Percentiles rank a stretch among this genome's conserved stretches.
Conservation (phyloP, 2,888 invertebrate genomes). For the Sepiola atlantica region DNA sequence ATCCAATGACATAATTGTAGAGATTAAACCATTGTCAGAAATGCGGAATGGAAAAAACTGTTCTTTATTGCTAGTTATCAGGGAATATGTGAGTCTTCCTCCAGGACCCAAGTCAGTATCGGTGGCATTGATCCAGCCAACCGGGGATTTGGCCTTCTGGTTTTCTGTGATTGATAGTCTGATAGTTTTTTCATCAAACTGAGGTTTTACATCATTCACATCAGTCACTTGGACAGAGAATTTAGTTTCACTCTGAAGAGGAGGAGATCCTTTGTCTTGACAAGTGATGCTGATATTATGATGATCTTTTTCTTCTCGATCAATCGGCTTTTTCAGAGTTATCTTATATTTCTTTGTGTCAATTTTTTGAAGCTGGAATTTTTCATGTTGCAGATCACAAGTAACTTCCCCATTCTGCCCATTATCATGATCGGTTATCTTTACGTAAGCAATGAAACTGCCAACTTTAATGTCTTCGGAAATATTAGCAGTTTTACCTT, state of each 20-base stretch:
- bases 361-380: not conserved
- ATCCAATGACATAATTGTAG: not conserved
- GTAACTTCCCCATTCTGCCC: not conserved
- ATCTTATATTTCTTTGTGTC: not conserved
- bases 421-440: not conserved
- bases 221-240: not conserved
- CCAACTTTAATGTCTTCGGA: not conserved
- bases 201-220: not conserved
- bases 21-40: not conserved
- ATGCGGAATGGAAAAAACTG: not conserved
- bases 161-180: not conserved
- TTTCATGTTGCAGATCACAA: not conserved
- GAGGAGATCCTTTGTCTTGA: not conserved
- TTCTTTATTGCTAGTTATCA: not conserved
- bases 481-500: not conserved
- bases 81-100: not conserved
- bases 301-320: not conserved
- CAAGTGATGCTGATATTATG: not conserved
- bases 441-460: conserved; percentile 32
- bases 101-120: not conserved
- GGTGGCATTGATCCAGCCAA: conserved; percentile 12
- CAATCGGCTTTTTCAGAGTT: not conserved
- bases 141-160: not conserved
- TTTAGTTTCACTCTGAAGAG: not conserved
- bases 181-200: not conserved